Conservation (phyloP, 2,797 vertebrate genomes). For the Premnoplex brunnescens region DNA sequence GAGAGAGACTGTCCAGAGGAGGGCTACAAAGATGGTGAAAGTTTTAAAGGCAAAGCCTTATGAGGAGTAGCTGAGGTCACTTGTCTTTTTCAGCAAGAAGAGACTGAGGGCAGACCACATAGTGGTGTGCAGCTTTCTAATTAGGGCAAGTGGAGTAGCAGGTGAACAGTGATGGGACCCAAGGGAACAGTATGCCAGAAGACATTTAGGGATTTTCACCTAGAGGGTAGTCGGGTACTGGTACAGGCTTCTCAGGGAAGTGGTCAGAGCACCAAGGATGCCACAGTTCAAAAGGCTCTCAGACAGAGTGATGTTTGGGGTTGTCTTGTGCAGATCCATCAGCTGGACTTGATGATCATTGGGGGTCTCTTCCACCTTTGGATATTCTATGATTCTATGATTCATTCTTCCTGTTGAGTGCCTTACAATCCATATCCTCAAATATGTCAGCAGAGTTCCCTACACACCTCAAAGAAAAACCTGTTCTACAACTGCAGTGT, state of each 20-base stretch:
- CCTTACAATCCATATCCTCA: not conserved
- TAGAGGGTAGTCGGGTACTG: not conserved
- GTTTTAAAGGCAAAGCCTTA: fast-evolving
- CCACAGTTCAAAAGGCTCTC: not conserved
- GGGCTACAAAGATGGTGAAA: not conserved
- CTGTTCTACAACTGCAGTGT: not conserved
- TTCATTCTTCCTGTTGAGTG: not conserved
- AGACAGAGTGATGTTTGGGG: not conserved
- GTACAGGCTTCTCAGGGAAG: not conserved
- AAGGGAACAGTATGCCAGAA: not conserved
- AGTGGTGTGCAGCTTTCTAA: fast-evolving
- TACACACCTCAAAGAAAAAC: not conserved
- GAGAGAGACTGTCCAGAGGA: not conserved
- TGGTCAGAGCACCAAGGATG: not conserved
- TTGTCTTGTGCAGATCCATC: not conserved
- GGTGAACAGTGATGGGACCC: not conserved
- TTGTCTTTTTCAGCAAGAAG: not conserved
- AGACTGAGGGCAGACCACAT: not conserved
- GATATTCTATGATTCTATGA: not conserved
- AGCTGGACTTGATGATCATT: not conserved
- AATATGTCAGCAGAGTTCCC: not conserved
- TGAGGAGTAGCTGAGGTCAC: not conserved
- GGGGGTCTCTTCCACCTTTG: not conserved
- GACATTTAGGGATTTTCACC: not conserved
- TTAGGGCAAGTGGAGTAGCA: fast-evolving